Base-by-base conservation (phyloP, 1,140 invertebrate genomes). In the Lanistes nyassanus region DNA sequence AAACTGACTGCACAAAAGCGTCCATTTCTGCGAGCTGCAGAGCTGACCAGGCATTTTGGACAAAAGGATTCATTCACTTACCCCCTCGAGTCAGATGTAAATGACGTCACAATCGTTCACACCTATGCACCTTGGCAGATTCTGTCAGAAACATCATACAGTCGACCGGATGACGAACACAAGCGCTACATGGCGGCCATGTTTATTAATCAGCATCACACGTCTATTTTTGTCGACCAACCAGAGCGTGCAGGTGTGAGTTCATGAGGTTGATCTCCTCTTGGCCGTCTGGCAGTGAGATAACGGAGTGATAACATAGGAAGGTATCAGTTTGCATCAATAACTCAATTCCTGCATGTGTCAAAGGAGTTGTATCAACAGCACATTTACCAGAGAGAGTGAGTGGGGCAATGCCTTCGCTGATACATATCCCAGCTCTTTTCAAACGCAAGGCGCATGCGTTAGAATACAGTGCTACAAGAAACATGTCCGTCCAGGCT, bases 131-230 rank as follows among this genome's bases (percentile, higher is more conserved):
- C 55, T 72, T 72, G 70, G 55, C 37, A n/a, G 29, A 29, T 60
- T 62, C 21, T 39, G 51, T 72, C 31, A 62, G 56, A 72, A 67
- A 31, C 55, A 72, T 60, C 23, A 72, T 56, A 72, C 70, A 62
- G 56, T 56, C 56, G 55, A 31, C 2, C 55, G 34, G 29, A 62
- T 56, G 55, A 72, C 21, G 34, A 42, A 47, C 42, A 47, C 42
- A 47, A 47, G 70, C 70, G 60, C 70, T 72, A 72, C 47, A 42
- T 34, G 70, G 70, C 70, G 51, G 70, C 70, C 70, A 72, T 72
- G 56, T 72, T 72, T 72, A 72, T 72, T 72, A 72, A 72, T 72
- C 70, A 72, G 70, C 70, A 72, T 72, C 70, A 37, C 55, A 67
- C 56, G 56, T 62, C 70, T 72, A 72, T 72, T 72, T 72, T 72